Base-by-base conservation (phyloP, 2,888 invertebrate species). In the Conomelus anceps region DNA sequence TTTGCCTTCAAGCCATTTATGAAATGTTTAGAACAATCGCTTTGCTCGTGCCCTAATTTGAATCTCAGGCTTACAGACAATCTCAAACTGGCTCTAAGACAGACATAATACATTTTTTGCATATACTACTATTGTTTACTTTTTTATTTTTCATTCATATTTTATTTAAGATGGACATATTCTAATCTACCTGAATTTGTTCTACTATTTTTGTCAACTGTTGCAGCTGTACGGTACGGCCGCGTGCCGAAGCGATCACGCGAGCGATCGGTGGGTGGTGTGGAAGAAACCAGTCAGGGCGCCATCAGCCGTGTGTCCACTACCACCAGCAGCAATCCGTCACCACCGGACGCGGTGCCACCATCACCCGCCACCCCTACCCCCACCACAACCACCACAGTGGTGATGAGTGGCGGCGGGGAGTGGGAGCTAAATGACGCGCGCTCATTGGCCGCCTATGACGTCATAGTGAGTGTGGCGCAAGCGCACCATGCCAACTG, bases 181-280 rank as follows among this genome's bases (percentile, higher is more conserved):
- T n/a, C n/a, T n/a, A 13, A 13, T 41, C 17, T 41, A 41, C 17
- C 7, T 13, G 4, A 41, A 41, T 41, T n/a, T 4, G 6, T 34
- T 34, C 11, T 26, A 7, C 11, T 7, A 63, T 63, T 63, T 20
- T 20, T 9, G n/a, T n/a, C n/a, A n/a, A n/a, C n/a, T n/a, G n/a
- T n/a, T n/a, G 63, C 94, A 98, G 98, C 98, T 93, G 99, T 99
- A 91, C 95, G 99, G 93, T 99, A 99, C 95, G 99, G 99, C 91
- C 96, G 99, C 91, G 98, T 98, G 92, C 99, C 99, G 91, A 99
- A 99, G 94, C 95, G 98, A 92, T 96, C 98, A 90, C 95, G 98
- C 92, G 98, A 98, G 93, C 95, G 96, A 91, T 96, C 95, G 92
- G 94, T 94, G 41, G 95, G 95, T 90, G 95, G 94, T 94, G 90